Evolutionary conservation across 2,888 invertebrate genomes (phyloP), one percentile per base, ranked within the genome.

Genomic region (Mesorhabditis belari): DNA sequence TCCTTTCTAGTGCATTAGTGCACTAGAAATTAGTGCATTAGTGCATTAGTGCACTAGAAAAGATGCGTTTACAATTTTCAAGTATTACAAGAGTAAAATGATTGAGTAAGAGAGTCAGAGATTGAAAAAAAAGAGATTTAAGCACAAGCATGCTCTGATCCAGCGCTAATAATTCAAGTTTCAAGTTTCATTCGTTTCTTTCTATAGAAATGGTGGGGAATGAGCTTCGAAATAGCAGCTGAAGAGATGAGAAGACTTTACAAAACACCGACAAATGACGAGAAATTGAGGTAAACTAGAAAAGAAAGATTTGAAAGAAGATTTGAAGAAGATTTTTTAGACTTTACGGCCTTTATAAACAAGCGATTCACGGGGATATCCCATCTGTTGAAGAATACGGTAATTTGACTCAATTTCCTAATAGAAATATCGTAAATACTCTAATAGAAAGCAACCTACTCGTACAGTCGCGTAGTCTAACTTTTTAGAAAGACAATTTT

Each of bases 281-380:
- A 21, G 9, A n/a, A n/a, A 21, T 50, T 50, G 9, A n/a, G 19
- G 12, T 50, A 35, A n/a, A n/a, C n/a, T 35, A n/a, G 12, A 9
- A 35, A 35, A 35, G n/a, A 35, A 9, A 9, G n/a, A 9, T n/a
- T 17, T 17, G n/a, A 35, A 35, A 35, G n/a, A 17, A 9, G n/a
- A 35, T n/a, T 35, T 35, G 12, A 35, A 17, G 44, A 35, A 2
- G 12, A 35, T 35, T 35, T 35, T 35, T 35, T 35, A 59, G 62
- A 12, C 59, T 74, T 44, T 74, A 72, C 57, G 69, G 70, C 12
- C 59, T 74, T 17, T 74, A 74, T 65, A 74, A 72, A 55, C 74
- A 74, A 53, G 64, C 71, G 4, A 60, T 74, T 24, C 74, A 74
- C 52, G 74, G 74, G 1, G 70, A 74, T 57, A 66, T 71, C 53